A percentile compares a stretch with the other conserved stretches of the same genome.
These are phyloP conservation scores for Karalla daura DNA, from an alignment of 2,797 vertebrate species.

Conservation along the genomic window DNA sequence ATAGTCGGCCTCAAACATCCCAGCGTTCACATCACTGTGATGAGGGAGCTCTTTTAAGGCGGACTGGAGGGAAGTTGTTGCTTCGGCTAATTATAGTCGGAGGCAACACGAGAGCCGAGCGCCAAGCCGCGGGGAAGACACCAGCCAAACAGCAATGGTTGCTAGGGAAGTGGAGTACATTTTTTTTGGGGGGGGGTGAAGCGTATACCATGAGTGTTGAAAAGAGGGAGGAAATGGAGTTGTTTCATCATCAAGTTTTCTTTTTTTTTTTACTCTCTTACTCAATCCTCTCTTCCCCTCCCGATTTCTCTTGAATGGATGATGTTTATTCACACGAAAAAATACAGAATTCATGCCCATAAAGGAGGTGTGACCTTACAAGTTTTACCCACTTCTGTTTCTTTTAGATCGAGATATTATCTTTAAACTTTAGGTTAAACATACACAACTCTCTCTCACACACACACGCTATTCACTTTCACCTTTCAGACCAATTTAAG, in stretches of 20 bases:
- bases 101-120: constrained; percentile 59
- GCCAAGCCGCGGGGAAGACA: constrained; percentile 22
- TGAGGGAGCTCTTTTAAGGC: constrained; percentile 45
- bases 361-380: no score
- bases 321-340: no score
- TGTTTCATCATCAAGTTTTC: background rate
- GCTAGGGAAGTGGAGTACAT: constrained; percentile 60
- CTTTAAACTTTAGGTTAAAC: no score
- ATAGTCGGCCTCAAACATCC: constrained; percentile 10
- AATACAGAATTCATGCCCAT: no score
- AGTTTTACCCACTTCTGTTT: no score
- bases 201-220: constrained; percentile 2
- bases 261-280: background rate
- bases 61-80: constrained; percentile 51
- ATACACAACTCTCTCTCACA: no score
- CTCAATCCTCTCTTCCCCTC: background rate
- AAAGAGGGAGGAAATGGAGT: constrained; percentile 31
- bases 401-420: no score
- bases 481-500: no score
- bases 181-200: constrained; percentile 14
- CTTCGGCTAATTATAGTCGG: constrained; percentile 75
- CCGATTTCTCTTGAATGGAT: background rate
- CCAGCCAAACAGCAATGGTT: constrained; percentile 74
- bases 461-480: no score
- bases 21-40: constrained; percentile 39